Evolutionary conservation across 2,888 invertebrate species (phyloP).

Genomic region (Nesidiocoris tenuis): DNA sequence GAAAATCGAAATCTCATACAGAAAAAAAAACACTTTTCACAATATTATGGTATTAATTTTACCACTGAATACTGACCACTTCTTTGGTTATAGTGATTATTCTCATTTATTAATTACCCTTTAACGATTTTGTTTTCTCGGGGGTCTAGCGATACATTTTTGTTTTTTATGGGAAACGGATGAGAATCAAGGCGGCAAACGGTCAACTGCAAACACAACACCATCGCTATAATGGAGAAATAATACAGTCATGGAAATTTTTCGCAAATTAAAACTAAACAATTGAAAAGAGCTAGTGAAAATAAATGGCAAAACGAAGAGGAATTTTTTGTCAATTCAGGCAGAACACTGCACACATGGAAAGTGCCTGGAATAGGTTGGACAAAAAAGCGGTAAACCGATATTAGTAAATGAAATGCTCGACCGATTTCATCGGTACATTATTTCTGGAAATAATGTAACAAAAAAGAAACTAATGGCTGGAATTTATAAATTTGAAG

Average conservation of each 20-base stretch:
- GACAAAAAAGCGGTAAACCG: constrained; percentile 3
- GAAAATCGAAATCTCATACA: constrained; percentile 26
- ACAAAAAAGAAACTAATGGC: background rate
- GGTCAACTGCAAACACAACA: constrained; percentile 26
- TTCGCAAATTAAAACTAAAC: constrained; percentile 18
- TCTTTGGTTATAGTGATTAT: background rate
- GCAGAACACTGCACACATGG: constrained; percentile 28
- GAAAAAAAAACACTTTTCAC: constrained; percentile 28
- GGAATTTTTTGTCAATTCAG: constrained; percentile 14
- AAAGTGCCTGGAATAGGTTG: constrained; percentile 23
- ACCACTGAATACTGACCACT: background rate
- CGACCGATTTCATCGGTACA: too few relatives aligned
- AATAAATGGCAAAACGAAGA: background rate
- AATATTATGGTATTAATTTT: constrained; percentile 8
- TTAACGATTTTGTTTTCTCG: background rate
- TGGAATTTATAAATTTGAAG: background rate
- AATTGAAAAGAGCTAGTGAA: background rate
- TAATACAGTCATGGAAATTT: constrained; percentile 14
- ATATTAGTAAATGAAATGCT: background rate
- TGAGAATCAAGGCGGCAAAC: constrained; percentile 38
- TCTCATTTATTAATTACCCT: background rate
- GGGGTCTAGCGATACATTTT: background rate
- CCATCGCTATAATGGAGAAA: constrained; percentile 29
- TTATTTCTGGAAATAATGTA: background rate
- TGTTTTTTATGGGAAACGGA: background rate